Base-by-base conservation (phyloP, 2,888 invertebrate species). In the Drosophila pegasa region DNA sequence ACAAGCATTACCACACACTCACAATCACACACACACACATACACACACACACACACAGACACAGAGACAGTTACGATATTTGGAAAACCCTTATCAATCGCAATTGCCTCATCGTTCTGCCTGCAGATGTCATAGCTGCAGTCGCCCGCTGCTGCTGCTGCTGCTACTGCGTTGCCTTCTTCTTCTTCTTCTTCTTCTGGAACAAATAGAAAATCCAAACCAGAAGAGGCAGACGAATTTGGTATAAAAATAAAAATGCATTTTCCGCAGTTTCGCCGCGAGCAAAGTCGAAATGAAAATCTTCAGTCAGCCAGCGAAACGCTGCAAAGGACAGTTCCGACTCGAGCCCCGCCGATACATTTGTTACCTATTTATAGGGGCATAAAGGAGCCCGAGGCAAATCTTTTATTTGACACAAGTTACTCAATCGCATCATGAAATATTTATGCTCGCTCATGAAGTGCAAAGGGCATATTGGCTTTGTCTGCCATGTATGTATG, bases 71-170 rank as follows among this genome's bases (percentile, higher is more conserved):
- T 31, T 52, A 58, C 59, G 60, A 40, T 76, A 71, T 66, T 64
- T 51, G 64, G 65, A 76, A 71, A 71, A 76, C 78, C 77, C 77
- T 78, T 78, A 78, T 78, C 80, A 78, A 63, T 80, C 58, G 80
- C 77, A 65, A 76, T 71, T 76, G 71, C 60, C 55, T 57, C 66
- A 48, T 38, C 56, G 59, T 25, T 41, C 37, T 56, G 54, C 43
- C 55, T 61, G 71, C 80, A 75, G 76, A 76, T 76, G 76, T 57
- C 64, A 56, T 55, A 16, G 58, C 25, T 47, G 25, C 47, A 25
- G 22, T 43, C 20, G 35, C 16, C 45, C 9, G 10, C 29, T 33
- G 31, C 2, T 7, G 12, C 38, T 47, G 25, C 18, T 1, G 14
- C 12, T 40, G n/a, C 25, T 3, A 33, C 18, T 18, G 18, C 10